A percentile compares a stretch with the other conserved stretches of the same genome.
phyloP scores from a whole-genome alignment of 2,888 invertebrate species.

The Eupithecia exiguata region DNA sequence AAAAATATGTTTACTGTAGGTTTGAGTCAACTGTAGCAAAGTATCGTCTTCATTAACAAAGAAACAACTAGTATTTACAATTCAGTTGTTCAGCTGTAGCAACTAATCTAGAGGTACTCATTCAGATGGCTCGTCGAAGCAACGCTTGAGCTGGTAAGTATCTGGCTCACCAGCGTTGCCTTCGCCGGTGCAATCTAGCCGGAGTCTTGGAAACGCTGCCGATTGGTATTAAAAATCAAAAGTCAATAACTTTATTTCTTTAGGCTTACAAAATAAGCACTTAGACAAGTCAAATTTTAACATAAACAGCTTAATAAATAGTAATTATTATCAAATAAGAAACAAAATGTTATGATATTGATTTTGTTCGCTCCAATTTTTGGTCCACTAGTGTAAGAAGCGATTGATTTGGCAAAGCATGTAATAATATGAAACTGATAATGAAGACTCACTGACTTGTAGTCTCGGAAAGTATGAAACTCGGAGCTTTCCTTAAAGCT shows the following conservation, averaged over 20 bases:
- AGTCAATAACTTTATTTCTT: too few relatives aligned
- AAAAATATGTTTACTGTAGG: background rate
- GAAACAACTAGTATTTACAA: background rate
- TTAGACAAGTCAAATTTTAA: too few relatives aligned
- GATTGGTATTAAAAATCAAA: too few relatives aligned
- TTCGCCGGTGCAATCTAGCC: background rate
- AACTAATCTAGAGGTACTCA: background rate
- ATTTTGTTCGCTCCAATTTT: too few relatives aligned
- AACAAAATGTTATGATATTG: too few relatives aligned
- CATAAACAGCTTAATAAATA: too few relatives aligned
- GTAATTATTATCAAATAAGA: too few relatives aligned
- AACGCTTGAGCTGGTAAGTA: background rate
- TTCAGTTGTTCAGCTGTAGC: background rate
- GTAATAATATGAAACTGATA: background rate
- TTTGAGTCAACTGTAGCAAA: slow-evolving; percentile 18
- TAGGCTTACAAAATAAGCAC: too few relatives aligned
- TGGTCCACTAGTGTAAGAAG: too few relatives aligned
- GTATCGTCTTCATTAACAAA: background rate
- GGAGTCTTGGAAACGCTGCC: background rate
- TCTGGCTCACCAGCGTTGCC: background rate
- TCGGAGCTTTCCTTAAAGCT: background rate
- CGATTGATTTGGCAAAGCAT: background rate
- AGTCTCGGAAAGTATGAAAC: background rate
- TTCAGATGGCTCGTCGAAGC: background rate
- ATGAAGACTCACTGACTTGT: background rate